phyloP scores from a whole-genome alignment of 2,113 vertebrate species.

The Mastomys natalensis region DNA sequence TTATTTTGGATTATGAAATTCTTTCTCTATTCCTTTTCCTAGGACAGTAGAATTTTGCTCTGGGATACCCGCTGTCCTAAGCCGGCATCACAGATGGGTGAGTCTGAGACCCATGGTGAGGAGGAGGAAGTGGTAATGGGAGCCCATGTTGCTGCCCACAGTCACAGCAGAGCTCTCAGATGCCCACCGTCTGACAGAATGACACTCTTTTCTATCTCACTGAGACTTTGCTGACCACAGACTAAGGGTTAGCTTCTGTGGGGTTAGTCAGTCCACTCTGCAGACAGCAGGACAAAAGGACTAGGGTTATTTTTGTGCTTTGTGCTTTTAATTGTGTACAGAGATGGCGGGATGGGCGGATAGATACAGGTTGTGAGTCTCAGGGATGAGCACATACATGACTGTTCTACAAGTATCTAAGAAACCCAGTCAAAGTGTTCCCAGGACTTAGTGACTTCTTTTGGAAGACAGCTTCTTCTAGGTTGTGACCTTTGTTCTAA shows the following conservation, averaged over 20 bases:
- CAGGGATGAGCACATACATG: neutral
- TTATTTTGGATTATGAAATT: slow-evolving; percentile 40
- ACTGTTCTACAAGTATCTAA: neutral
- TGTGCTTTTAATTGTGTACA: neutral
- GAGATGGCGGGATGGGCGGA: neutral
- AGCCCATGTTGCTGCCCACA: neutral
- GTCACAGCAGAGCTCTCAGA: neutral
- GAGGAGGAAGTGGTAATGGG: neutral
- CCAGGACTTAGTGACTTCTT: neutral
- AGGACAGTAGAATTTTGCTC: slow-evolving; percentile 95
- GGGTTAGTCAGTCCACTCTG: neutral
- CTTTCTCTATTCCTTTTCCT: slow-evolving; percentile 51
- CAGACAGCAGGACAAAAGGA: neutral
- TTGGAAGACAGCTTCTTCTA: neutral
- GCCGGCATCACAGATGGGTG: slow-evolving; percentile 94
- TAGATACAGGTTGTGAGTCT: neutral
- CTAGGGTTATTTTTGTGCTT: neutral
- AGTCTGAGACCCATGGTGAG: slow-evolving; percentile 59
- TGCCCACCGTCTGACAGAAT: neutral
- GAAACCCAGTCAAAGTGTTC: neutral
- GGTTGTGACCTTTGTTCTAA: neutral
- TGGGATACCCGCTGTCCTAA: slow-evolving; percentile 97
- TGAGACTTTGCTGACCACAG: neutral
- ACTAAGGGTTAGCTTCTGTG: neutral
- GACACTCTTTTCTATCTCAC: neutral